A percentile compares a stretch with the other conserved stretches of the same genome.
These are phyloP conservation scores for Hipparchia sbordonii DNA, from an alignment of 2,888 invertebrate genomes.

Conservation along the genomic window DNA sequence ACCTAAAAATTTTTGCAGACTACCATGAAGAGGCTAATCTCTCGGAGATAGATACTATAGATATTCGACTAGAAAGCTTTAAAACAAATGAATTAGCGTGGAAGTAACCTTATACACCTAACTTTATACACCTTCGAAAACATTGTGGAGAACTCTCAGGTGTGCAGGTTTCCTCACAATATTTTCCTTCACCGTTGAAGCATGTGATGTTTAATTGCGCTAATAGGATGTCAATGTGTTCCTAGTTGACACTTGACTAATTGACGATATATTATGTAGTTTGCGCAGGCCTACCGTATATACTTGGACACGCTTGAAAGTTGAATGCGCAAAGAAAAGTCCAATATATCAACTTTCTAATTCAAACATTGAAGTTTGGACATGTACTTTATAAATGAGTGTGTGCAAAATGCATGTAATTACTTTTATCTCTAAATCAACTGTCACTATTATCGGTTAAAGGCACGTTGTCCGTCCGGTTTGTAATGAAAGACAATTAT, in stretches of 20 bases:
- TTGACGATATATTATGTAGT: background rate
- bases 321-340: constrained; percentile 23
- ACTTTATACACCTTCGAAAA: no score
- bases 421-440: constrained; percentile 49
- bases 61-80: no score
- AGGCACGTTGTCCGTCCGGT: constrained; percentile 34
- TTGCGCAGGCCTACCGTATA: background rate
- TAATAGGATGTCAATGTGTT: no score
- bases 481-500: constrained; percentile 18
- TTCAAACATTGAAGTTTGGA: constrained; percentile 40
- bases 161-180: no score
- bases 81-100: no score
- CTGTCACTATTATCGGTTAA: constrained; percentile 41
- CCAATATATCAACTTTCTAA: constrained; percentile 48
- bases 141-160: no score
- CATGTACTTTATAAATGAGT: constrained; percentile 41
- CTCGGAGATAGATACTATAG: no score
- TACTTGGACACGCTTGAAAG: constrained; percentile 9
- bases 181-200: no score
- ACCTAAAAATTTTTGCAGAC: no score
- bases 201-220: no score
- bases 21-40: no score
- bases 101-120: no score
- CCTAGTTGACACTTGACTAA: background rate
- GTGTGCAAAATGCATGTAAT: constrained; percentile 48